Evolutionary conservation across 2,888 invertebrate genomes (phyloP).

Genomic region (Patella caerulea): DNA sequence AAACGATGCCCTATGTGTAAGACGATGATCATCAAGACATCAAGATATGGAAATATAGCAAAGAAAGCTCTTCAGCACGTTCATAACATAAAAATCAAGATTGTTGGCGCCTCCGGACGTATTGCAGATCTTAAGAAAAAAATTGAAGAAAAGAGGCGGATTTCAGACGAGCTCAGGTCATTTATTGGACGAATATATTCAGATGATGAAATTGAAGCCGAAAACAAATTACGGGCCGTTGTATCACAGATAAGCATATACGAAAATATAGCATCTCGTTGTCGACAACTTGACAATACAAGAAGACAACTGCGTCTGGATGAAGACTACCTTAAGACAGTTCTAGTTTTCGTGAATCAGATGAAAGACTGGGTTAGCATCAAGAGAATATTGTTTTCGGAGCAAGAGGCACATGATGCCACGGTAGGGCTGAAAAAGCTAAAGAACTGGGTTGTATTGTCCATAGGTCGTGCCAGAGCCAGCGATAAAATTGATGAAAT

Average conservation of each 20-base stretch:
- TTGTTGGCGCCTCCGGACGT: slow-evolving; percentile 21
- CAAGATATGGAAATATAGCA: slow-evolving; percentile 76
- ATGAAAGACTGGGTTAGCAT: slow-evolving; percentile 1
- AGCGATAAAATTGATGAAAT: not conserved
- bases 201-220: slow-evolving; percentile 3
- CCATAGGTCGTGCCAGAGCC: slow-evolving; percentile 1
- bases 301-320: not conserved
- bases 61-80: slow-evolving; percentile 69
- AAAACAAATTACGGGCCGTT: slow-evolving; percentile 4
- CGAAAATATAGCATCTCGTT: not conserved
- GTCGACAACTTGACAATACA: not conserved
- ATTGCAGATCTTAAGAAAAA: not conserved
- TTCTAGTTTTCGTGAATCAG: not conserved
- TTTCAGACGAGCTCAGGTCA: not conserved
- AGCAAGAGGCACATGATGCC: slow-evolving; percentile 36
- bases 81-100: slow-evolving; percentile 53
- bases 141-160: slow-evolving; percentile 2
- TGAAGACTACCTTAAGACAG: not conserved
- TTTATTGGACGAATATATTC: not conserved
- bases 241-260: slow-evolving; percentile 10
- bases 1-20: slow-evolving; percentile 77
- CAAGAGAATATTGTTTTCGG: slow-evolving; percentile 23
- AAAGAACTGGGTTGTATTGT: slow-evolving; percentile 1
- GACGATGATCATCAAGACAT: slow-evolving; percentile 76
- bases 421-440: slow-evolving; percentile 18